These are phyloP conservation scores for Spinus olivaceus DNA, from an alignment of 2,797 vertebrate species.

Conservation along the genomic window DNA sequence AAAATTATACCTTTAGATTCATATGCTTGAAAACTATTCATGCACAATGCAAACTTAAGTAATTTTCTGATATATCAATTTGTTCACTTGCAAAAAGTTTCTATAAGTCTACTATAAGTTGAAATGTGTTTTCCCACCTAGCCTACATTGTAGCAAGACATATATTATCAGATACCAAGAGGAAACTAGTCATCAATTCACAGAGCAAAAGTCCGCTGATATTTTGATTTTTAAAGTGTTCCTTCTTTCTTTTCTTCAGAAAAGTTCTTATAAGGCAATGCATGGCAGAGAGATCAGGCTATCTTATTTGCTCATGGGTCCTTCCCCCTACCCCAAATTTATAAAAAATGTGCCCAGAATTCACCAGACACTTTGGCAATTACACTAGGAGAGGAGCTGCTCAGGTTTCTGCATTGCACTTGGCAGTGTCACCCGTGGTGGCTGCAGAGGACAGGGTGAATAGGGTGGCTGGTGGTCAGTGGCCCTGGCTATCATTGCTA, in stretches of 20 bases:
- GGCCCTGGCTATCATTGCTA: background rate
- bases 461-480: background rate
- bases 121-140: background rate
- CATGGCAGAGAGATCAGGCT: background rate
- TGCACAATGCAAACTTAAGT: background rate
- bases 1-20: background rate
- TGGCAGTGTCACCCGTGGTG: background rate
- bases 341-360: background rate
- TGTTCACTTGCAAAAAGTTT: background rate
- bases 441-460: background rate
- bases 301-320: background rate
- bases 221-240: background rate
- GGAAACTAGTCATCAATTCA: background rate
- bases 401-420: background rate
- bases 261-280: background rate
- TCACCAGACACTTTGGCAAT: background rate
- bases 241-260: background rate
- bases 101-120: fast-evolving
- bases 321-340: background rate
- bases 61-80: background rate
- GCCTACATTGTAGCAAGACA: background rate
- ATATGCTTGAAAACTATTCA: background rate
- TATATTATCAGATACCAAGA: background rate
- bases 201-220: background rate
- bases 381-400: background rate